phyloP scores from a whole-genome alignment of 1,140 invertebrate species.

The Dendroctonus ponderosae region DNA sequence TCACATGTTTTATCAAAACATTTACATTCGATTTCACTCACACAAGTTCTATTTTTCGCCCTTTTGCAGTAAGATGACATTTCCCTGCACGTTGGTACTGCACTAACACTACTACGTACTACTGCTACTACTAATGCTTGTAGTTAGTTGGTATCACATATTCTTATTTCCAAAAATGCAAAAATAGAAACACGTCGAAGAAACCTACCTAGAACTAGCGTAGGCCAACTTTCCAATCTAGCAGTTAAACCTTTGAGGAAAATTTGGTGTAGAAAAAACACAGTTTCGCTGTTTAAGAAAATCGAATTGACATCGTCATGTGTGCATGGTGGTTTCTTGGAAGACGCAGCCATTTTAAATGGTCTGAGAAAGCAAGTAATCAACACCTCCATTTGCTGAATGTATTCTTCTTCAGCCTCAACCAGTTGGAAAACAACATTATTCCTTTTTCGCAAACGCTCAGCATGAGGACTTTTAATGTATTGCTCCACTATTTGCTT shows the following conservation, averaged over 20 bases:
- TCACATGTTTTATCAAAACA: too few relatives aligned
- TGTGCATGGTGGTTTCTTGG: slow-evolving; percentile 88
- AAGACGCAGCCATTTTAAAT: slow-evolving; percentile 92
- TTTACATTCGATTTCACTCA: too few relatives aligned
- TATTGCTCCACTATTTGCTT: slow-evolving; percentile 95
- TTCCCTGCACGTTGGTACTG: too few relatives aligned
- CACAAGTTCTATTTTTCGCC: too few relatives aligned
- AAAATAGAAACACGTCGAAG: background rate
- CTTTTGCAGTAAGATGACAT: too few relatives aligned
- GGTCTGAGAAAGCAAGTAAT: slow-evolving; percentile 90
- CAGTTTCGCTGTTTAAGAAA: slow-evolving; percentile 91
- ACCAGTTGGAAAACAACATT: slow-evolving; percentile 92
- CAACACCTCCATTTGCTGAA: slow-evolving; percentile 86
- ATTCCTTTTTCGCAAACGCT: slow-evolving; percentile 91
- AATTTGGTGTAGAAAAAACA: slow-evolving; percentile 92
- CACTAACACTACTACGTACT: too few relatives aligned
- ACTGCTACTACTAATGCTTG: too few relatives aligned
- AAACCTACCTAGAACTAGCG: slow-evolving; percentile 73
- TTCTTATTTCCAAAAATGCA: slow-evolving; percentile 5
- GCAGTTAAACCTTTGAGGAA: slow-evolving; percentile 92
- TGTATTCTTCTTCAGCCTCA: slow-evolving; percentile 88
- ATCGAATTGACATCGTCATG: slow-evolving; percentile 96
- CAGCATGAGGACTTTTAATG: slow-evolving; percentile 91
- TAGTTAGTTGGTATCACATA: background rate
- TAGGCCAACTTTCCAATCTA: slow-evolving; percentile 91